A percentile compares a stretch with the other conserved stretches of the same genome.
phyloP scores from a whole-genome alignment of 1,140 invertebrate species.

The Scaptomyza pallida region DNA sequence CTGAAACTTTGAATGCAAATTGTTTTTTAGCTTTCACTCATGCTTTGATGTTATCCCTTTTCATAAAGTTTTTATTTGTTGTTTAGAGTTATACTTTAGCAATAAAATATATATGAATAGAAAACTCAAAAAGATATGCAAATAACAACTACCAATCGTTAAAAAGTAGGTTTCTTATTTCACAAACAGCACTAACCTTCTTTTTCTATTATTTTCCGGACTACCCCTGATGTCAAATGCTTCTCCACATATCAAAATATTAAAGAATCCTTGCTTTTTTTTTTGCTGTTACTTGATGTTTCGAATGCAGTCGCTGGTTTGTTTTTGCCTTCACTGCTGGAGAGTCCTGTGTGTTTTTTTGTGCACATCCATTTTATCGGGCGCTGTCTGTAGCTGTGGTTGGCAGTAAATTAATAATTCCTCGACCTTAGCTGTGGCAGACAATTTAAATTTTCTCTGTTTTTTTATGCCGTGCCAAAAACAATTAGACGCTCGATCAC shows the following conservation, averaged over 20 bases:
- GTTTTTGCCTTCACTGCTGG: not conserved
- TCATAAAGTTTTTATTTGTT: too few relatives aligned
- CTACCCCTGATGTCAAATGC: too few relatives aligned
- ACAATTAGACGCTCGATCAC: slow-evolving; percentile 71
- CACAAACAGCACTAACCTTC: too few relatives aligned
- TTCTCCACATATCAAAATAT: too few relatives aligned
- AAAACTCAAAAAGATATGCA: too few relatives aligned
- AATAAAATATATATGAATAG: too few relatives aligned
- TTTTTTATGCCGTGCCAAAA: slow-evolving; percentile 41
- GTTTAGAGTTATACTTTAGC: too few relatives aligned
- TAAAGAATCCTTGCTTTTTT: not conserved
- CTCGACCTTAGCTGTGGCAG: slow-evolving; percentile 38
- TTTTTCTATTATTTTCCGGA: too few relatives aligned
- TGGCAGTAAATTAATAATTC: slow-evolving; percentile 65
- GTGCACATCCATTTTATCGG: not conserved
- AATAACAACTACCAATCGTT: too few relatives aligned
- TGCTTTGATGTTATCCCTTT: too few relatives aligned
- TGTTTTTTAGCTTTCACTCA: not conserved
- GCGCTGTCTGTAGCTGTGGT: slow-evolving; percentile 6
- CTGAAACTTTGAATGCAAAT: not conserved
- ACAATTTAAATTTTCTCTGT: slow-evolving; percentile 51
- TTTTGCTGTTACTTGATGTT: slow-evolving; percentile 20
- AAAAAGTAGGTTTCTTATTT: too few relatives aligned
- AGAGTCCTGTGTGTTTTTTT: not conserved
- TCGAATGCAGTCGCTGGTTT: slow-evolving; percentile 16